A percentile compares a stretch with the other conserved stretches of the same genome.
These are phyloP conservation scores for Acanthaster planci DNA, from an alignment of 35 echinoderm and acorn worm species.

Conservation along the genomic window DNA sequence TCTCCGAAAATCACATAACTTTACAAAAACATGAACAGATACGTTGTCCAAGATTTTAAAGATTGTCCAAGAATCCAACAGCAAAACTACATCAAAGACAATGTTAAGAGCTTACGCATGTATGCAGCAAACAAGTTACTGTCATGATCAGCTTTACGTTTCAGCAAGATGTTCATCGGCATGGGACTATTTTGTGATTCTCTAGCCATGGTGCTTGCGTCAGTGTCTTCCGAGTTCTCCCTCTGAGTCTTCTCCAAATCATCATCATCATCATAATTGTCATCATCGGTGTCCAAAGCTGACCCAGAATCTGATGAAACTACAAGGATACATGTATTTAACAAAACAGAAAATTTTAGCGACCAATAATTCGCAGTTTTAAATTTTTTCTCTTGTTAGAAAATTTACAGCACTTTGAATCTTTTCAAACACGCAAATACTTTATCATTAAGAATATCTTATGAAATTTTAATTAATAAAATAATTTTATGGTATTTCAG, in stretches of 20 bases:
- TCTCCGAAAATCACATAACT: too few species aligned
- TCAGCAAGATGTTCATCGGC: constrained; percentile 34
- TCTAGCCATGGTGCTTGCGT: constrained; percentile 45
- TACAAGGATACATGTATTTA: background rate
- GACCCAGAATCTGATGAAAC: constrained; percentile 40
- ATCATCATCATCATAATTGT: constrained; percentile 7
- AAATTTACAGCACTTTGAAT: too few species aligned
- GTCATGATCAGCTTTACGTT: constrained; percentile 30
- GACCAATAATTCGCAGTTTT: too few species aligned
- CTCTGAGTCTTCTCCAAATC: constrained; percentile 22
- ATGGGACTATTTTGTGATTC: constrained; percentile 59
- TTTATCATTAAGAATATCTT: too few species aligned
- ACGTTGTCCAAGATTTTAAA: too few species aligned
- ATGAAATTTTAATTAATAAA: too few species aligned
- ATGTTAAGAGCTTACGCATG: constrained; percentile 36
- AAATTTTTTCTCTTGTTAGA: too few species aligned
- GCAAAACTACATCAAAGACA: background rate
- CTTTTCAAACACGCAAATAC: too few species aligned
- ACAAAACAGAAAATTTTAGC: too few species aligned
- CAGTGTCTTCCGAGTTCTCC: constrained; percentile 35
- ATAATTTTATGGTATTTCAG: too few species aligned
- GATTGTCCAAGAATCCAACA: too few species aligned
- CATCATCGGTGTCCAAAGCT: background rate
- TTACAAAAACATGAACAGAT: too few species aligned
- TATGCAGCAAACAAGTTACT: background rate